A percentile compares a stretch with the other conserved stretches of the same genome.
These are phyloP conservation scores for Streblospio benedicti DNA, from an alignment of 1,140 invertebrate genomes.

Conservation along the genomic window DNA sequence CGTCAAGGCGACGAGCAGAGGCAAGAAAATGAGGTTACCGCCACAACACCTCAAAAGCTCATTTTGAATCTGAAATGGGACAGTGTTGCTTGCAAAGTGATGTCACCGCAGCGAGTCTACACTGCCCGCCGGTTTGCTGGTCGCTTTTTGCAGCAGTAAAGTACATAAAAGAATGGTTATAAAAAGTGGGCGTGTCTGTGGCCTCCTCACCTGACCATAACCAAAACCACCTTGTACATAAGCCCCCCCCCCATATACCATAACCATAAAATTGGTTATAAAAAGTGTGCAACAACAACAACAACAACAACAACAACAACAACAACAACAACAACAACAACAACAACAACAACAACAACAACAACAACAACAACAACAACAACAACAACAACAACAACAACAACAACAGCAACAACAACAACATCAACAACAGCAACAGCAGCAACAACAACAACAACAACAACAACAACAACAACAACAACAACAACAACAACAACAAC, in stretches of 20 bases:
- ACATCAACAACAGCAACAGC: not conserved
- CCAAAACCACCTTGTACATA: too few species aligned
- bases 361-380: not conserved
- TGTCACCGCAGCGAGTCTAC: not conserved
- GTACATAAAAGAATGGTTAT: not conserved
- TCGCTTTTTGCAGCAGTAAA: not conserved
- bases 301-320: not conserved
- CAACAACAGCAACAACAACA: not conserved
- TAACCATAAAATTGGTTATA: not conserved
- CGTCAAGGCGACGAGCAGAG: not conserved
- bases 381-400: not conserved
- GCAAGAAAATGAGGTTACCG: not conserved
- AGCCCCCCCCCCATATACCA: too few species aligned
- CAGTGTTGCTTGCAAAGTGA: not conserved
- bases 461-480: not conserved
- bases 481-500: not conserved
- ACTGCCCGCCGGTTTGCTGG: too few species aligned
- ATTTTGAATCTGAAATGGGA: not conserved
- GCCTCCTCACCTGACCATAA: too few species aligned
- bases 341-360: not conserved
- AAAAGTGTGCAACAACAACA: not conserved
- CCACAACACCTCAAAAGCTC: not conserved
- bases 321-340: not conserved
- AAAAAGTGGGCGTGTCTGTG: not conserved
- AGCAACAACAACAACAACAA: not conserved